A percentile compares a stretch with the other conserved stretches of the same genome.
These are phyloP conservation scores for Apis mellifera DNA, from an alignment of 1,140 invertebrate species.

Conservation along the genomic window Amel_HAv3.1 CM009944.2:8506501-8507000, in stretches of 20 bases:
- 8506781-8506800: conserved; percentile 57
- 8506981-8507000: neutral
- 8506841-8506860: conserved; percentile 26
- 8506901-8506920: conserved; percentile 31
- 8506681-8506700: conserved; percentile 6
- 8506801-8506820: conserved; percentile 40
- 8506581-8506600: neutral
- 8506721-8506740: conserved; percentile 44
- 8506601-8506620: neutral
- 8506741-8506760: conserved; percentile 51
- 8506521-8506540: no score
- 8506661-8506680: conserved; percentile 19
- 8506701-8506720: conserved; percentile 55
- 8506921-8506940: conserved; percentile 25
- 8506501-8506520: no score
- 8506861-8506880: neutral
- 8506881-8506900: neutral
- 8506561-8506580: neutral
- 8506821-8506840: conserved; percentile 29
- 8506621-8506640: no score
- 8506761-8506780: conserved; percentile 49
- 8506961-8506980: neutral
- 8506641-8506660: conserved; percentile 25
- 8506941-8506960: conserved; percentile 16
- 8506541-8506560: no score